Base-by-base conservation (phyloP, 2,797 vertebrate genomes). In the Delichon dasypus region DNA sequence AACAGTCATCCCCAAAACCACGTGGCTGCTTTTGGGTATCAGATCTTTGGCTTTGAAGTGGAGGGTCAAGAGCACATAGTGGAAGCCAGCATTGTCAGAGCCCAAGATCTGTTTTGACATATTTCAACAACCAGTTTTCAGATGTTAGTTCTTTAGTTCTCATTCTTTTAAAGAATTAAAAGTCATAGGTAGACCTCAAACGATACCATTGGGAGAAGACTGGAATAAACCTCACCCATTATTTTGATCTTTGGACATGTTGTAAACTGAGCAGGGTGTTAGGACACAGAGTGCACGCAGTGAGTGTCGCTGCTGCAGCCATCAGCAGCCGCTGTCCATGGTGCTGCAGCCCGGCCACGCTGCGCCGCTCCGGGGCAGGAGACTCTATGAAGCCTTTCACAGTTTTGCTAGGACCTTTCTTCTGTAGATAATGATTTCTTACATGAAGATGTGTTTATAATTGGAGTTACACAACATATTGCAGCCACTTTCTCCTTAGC, bases 231-330 rank as follows among this genome's bases (percentile, higher is more conserved):
- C 6, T 29, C 16, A 1, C 1, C 2, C 21, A 4, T 36, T 23
- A 8, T 54, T 91, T 83, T 36, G 30, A 1, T 42, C 29, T 60
- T 54, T 25, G 55, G 42, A 3, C 7, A 0, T 27, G 14, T 5
- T 16, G 55, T 30, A 3, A 16, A 4, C 6, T 13, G 20, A 20
- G 23, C 26, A 11, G 16, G 30, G 27, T 21, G 8, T 25, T 34
- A 11, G 18, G 6, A 2, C 38, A 0, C 0, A 6, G 40, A 19
- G 30, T 20, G 1, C 17, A 1, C 1, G 18, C 8, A 9, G n/a
- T 7, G n/a, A 7, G 38, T 5, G 66, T 5, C 2, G 4, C 2
- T 1, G 3, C 16, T 5, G 22, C 16, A 1, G 34, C 16, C 42
- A 2, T 1, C 11, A 26, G 20, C 5, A 10, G 62, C 42, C 11